Conservation (phyloP, 2,888 invertebrate genomes). For the Agrilus biguttatus region DNA sequence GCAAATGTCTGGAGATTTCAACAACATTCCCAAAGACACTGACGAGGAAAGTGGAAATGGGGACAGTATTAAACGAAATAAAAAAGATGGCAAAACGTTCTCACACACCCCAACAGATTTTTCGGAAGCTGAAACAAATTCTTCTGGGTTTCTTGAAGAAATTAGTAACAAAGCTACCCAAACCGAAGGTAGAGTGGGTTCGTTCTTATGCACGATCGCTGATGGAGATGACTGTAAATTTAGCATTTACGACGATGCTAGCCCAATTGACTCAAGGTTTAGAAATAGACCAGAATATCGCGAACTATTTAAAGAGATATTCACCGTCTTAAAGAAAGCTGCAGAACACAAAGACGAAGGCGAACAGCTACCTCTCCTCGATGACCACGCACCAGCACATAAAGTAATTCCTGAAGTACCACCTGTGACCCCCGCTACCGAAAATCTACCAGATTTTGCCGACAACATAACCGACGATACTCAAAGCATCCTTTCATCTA, state of each 20-base stretch:
- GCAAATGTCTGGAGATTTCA: constrained; percentile 59
- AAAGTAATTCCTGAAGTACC: constrained; percentile 39
- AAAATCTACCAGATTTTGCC: constrained; percentile 38
- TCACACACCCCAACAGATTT: constrained; percentile 69
- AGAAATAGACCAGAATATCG: constrained; percentile 70
- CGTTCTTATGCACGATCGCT: constrained; percentile 69
- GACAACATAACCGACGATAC: constrained; percentile 53
- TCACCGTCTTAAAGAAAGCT: constrained; percentile 67
- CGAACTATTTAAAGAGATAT: constrained; percentile 70
- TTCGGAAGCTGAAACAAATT: constrained; percentile 73
- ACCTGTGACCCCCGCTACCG: constrained; percentile 53
- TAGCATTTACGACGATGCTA: constrained; percentile 66
- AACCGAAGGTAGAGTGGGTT: constrained; percentile 66
- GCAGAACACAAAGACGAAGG: constrained; percentile 72
- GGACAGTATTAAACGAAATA: constrained; percentile 33
- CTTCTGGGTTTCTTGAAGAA: constrained; percentile 66
- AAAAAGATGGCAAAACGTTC: constrained; percentile 32
- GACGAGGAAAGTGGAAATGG: constrained; percentile 51
- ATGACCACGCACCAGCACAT: constrained; percentile 39
- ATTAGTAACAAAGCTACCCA: constrained; percentile 73
- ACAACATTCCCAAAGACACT: constrained; percentile 46
- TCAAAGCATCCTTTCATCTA: constrained; percentile 62
- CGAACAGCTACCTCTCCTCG: constrained; percentile 56
- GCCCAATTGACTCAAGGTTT: constrained; percentile 68
- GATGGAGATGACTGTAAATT: constrained; percentile 77